Percentiles rank a stretch among this genome's conserved stretches.
Evolutionary conservation across 2,797 vertebrate species (phyloP).

Genomic region (Sphenopsis melanotis): DNA sequence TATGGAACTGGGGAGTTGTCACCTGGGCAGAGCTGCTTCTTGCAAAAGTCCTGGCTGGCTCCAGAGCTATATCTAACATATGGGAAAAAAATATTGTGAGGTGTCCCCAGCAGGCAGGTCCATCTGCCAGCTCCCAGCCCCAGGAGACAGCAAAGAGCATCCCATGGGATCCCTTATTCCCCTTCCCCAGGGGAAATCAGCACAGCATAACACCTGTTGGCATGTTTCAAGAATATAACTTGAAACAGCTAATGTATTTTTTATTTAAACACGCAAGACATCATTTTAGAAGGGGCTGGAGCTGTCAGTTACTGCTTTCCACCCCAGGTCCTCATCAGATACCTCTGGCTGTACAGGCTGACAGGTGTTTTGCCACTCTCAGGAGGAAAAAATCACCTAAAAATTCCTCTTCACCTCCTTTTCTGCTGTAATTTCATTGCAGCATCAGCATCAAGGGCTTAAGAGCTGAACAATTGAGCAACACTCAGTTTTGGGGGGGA

Average conservation of each 20-base stretch:
- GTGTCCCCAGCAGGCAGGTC: not conserved
- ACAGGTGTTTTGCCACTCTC: not conserved
- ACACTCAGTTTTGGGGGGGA: rapidly evolving
- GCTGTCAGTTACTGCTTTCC: not conserved
- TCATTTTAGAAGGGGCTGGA: not conserved
- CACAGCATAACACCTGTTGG: rapidly evolving
- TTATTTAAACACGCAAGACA: not conserved
- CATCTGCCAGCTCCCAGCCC: not conserved
- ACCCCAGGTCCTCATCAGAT: not conserved
- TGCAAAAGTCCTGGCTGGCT: not conserved
- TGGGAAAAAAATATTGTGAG: not conserved
- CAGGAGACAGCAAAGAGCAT: not conserved
- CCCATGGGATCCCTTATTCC: not conserved
- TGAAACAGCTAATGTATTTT: rapidly evolving
- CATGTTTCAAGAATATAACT: not conserved
- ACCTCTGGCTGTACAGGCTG: not conserved
- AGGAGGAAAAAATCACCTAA: not conserved
- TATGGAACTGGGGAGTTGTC: not conserved
- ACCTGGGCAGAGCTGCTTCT: not conserved
- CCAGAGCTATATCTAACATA: rapidly evolving
- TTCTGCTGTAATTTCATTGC: not conserved
- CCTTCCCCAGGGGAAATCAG: not conserved
- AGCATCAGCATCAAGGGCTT: not conserved
- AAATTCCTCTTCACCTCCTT: not conserved
- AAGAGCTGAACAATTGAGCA: not conserved